Evolutionary conservation across 1,140 invertebrate genomes (phyloP).

Genomic region (Sesamia nonagrioides): DNA sequence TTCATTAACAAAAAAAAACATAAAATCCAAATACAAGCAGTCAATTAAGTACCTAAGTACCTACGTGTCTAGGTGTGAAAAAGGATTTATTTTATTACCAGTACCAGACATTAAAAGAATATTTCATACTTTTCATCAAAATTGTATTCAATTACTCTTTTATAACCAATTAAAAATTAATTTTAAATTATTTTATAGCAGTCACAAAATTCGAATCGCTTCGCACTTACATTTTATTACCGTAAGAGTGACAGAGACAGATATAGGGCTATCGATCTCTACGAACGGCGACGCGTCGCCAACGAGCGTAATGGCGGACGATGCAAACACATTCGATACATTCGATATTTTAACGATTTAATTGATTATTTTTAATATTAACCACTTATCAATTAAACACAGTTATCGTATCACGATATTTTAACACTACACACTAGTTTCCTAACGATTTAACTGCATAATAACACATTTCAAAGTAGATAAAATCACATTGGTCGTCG

Average conservation of each 20-base stretch:
- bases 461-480: constrained; percentile 65
- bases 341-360: constrained; percentile 56
- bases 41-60: not conserved
- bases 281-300: constrained; percentile 53
- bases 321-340: constrained; percentile 57
- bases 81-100: constrained; percentile 14
- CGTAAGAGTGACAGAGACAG: constrained; percentile 69
- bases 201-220: constrained; percentile 52
- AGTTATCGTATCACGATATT: constrained; percentile 31
- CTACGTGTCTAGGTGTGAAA: not conserved
- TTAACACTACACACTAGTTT: constrained; percentile 51
- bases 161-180: constrained; percentile 51
- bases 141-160: constrained; percentile 23
- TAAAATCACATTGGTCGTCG: constrained; percentile 74
- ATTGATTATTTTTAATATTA: constrained; percentile 56
- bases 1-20: not conserved
- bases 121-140: constrained; percentile 29
- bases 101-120: constrained; percentile 20
- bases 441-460: constrained; percentile 24
- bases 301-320: constrained; percentile 75
- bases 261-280: constrained; percentile 66
- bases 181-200: constrained; percentile 50
- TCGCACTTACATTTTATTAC: constrained; percentile 60
- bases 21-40: constrained; percentile 3
- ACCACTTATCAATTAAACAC: constrained; percentile 54